Conservation (phyloP, 2,888 invertebrate species). For the Orthonychiurus folsomi region DNA sequence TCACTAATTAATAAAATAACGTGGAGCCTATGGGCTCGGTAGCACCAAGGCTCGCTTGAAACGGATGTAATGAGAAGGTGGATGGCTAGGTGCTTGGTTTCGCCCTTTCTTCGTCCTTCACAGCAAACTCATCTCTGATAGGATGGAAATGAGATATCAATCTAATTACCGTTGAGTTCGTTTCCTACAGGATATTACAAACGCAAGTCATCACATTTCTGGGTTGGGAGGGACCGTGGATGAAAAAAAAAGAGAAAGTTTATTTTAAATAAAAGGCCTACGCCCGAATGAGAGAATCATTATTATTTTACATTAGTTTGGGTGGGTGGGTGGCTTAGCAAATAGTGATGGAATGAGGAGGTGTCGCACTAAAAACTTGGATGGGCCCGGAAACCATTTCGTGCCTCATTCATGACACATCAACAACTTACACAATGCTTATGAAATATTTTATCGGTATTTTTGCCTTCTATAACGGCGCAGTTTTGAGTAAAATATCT, state of each 20-base stretch:
- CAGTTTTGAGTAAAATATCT: too few relatives aligned
- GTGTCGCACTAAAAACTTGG: too few relatives aligned
- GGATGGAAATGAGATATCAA: constrained; percentile 23
- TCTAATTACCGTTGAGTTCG: constrained; percentile 17
- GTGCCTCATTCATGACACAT: neutral
- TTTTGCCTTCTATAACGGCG: neutral
- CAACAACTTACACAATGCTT: neutral
- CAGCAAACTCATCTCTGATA: constrained; percentile 4
- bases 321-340: constrained; percentile 3
- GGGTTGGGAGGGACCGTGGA: too few relatives aligned
- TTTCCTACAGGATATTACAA: constrained; percentile 15
- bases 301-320: neutral
- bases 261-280: too few relatives aligned
- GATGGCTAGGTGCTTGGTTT: too few relatives aligned
- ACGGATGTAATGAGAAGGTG: too few relatives aligned
- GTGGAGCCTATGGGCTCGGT: too few relatives aligned
- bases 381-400: too few relatives aligned
- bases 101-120: neutral
- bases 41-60: too few relatives aligned
- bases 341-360: neutral
- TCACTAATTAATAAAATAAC: too few relatives aligned
- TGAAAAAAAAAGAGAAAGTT: neutral
- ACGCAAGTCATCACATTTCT: constrained; percentile 1
- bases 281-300: neutral
- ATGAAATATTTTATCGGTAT: neutral